Evolutionary conservation across 2,888 invertebrate species (phyloP), one percentile per base, ranked within the genome.

Genomic region (Drosophila pegasa): DNA sequence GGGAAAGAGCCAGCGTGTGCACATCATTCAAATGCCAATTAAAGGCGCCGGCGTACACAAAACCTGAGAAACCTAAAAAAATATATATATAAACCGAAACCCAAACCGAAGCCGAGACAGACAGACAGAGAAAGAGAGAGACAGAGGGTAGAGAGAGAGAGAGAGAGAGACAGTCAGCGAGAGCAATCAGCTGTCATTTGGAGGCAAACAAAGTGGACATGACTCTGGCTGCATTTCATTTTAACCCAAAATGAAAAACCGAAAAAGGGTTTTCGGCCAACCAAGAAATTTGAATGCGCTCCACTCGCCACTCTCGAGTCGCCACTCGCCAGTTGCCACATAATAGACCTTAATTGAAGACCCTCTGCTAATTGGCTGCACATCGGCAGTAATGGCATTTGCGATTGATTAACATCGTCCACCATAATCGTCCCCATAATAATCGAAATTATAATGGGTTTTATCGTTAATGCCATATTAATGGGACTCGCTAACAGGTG

Each of bases 21-120:
- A 84, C 86, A 87, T 88, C 88, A 88, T 88, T 89, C 89, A 84
- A 84, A 88, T 87, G 89, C 90, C 89, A 89, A 89, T 89, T 89
- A 89, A 89, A 90, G 89, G 89, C 88, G 89, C 89, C 89, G 89
- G 83, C 75, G 68, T 76, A 77, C 80, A 80, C 86, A 82, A 71
- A 86, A 78, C 75, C 82, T 80, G 80, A 86, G 86, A 85, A 78
- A 59, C 38, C 56, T 20, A 45, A 66, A 47, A 31, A n/a, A 20
- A 12, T 12, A 40, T 12, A 18, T 6, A 20, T 3, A n/a, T n/a
- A n/a, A 25, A 54, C 56, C 33, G 40, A 40, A 54, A 52, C 52
- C 73, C 54, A 78, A 64, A 66, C 59, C 38, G 41, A 69, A 59
- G 55, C 61, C 12, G 14, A 61, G 33, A 35, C 12, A 16, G 40